Percentiles rank a stretch among this genome's conserved stretches.
These are phyloP conservation scores for Pseudocheirus occidentalis DNA, from an alignment of 2,797 vertebrate species.

Conservation along the genomic window DNA sequence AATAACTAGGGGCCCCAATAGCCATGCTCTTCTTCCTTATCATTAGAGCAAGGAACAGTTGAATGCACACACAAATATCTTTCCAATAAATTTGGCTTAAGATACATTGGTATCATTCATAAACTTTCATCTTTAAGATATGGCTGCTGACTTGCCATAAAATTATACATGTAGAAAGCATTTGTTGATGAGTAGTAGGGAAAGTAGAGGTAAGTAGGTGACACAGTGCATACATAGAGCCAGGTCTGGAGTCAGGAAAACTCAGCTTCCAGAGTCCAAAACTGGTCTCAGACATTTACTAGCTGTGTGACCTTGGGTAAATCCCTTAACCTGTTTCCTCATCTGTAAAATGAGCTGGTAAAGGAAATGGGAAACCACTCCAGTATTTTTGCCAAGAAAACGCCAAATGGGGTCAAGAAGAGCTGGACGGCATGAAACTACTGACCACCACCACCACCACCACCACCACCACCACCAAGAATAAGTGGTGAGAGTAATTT, in stretches of 20 bases:
- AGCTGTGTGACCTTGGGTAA: too few relatives aligned
- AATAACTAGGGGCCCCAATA: not conserved
- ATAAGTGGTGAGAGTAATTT: not conserved
- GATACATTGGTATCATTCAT: not conserved
- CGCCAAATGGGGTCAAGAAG: too few relatives aligned
- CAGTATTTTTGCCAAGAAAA: too few relatives aligned
- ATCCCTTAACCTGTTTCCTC: too few relatives aligned
- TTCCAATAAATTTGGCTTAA: not conserved
- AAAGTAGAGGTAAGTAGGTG: not conserved
- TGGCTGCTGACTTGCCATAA: not conserved
- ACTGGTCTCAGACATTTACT: too few relatives aligned
- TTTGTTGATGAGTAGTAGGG: not conserved
- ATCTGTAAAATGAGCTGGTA: too few relatives aligned
- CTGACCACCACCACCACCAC: too few relatives aligned
- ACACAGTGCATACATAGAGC: not conserved
- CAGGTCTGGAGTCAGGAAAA: not conserved
- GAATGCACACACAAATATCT: not conserved
- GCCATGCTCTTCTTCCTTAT: not conserved
- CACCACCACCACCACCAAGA: too few relatives aligned
- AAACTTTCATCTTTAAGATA: not conserved
- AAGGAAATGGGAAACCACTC: too few relatives aligned
- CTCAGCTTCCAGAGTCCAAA: too few relatives aligned
- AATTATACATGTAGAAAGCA: not conserved
- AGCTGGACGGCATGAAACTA: too few relatives aligned
- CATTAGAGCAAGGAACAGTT: not conserved